These are phyloP conservation scores for Acrocephalus scirpaceus DNA, from an alignment of 2,797 vertebrate species.

Conservation along the genomic window DNA sequence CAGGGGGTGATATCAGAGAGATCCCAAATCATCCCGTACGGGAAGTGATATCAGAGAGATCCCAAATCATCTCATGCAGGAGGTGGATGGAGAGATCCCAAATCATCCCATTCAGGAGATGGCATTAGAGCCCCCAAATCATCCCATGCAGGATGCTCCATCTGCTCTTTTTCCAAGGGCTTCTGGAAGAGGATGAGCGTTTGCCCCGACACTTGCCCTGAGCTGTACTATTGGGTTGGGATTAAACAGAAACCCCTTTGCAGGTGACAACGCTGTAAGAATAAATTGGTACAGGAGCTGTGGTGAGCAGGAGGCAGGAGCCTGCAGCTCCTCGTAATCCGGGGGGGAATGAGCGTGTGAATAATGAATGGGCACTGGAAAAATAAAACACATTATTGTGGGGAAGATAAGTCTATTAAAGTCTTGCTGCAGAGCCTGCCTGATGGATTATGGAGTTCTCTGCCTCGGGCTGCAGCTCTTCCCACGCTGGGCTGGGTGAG, in stretches of 20 bases:
- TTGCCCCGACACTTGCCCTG: not conserved
- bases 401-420: not conserved
- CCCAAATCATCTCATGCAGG: not conserved
- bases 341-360: not conserved
- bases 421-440: not conserved
- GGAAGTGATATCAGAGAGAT: accelerated
- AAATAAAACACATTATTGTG: not conserved
- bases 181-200: not conserved
- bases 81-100: not conserved
- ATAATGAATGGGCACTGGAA: not conserved
- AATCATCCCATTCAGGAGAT: too few species aligned
- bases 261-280: not conserved
- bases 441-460: not conserved
- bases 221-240: not conserved
- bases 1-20: accelerated
- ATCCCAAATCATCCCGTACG: accelerated
- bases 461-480: not conserved
- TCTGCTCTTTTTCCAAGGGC: not conserved
- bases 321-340: not conserved
- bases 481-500: not conserved
- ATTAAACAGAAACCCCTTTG: not conserved
- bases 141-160: not conserved
- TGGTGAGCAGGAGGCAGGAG: not conserved
- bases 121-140: not conserved
- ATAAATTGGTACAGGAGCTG: accelerated